Evolutionary conservation across 2,113 vertebrate species (phyloP), one percentile per base, ranked within the genome.

Genomic region (Oncorhynchus nerka): DNA sequence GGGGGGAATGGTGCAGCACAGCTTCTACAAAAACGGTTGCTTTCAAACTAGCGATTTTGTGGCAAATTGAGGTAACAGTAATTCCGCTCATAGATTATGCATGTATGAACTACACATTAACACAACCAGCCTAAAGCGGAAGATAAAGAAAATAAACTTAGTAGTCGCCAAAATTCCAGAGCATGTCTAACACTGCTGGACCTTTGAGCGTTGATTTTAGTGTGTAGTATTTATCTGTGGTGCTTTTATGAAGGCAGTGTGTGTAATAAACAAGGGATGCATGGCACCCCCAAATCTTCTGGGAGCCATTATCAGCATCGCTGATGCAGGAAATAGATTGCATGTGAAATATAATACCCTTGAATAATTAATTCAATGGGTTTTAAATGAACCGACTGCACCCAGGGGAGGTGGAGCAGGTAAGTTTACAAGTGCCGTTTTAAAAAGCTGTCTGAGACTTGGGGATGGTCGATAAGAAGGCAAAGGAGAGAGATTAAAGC

Each of bases 271-370:
- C 75, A 81, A 76, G 75, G 75, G 87, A 87, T 76, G 84, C 70
- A 26, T 85, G 83, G 84, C 72, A 76, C 83, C 84, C 67, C 75
- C 71, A 57, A 81, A 74, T 89, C 91, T 87, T 87, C 80, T 71
- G 89, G 92, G 93, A 92, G 82, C 88, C 90, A 93, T 93, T 93
- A 93, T 88, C 88, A 89, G 88, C 88, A 89, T 89, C 86, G 86
- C 86, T 92, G 91, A 93, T 92, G 91, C 92, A 92, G 89, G 90
- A 93, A 92, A 93, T 92, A 86, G 90, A 93, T 92, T 91, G 85
- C 90, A 83, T 88, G 87, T 88, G 86, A 86, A 92, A 93, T 91
- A 92, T 90, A 92, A 93, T 92, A 87, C 79, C 87, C 80, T 81
- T 90, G 90, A 94, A 94, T 93, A 94, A 93, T 93, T 91, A 93